Conservation (phyloP, 1,140 invertebrate genomes). For the Brachionus paranguensis region DNA sequence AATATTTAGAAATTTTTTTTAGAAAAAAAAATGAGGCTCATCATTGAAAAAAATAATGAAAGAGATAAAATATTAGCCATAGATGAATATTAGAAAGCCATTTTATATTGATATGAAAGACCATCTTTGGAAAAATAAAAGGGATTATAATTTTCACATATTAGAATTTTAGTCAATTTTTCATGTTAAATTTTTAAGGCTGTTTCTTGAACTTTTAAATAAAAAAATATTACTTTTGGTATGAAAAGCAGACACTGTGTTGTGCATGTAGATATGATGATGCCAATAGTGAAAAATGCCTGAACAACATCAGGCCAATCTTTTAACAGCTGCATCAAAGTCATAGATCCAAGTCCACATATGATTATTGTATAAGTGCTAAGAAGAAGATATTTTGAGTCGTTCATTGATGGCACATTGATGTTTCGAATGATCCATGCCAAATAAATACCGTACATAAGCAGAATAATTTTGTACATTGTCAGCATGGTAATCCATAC, state of each 20-base stretch:
- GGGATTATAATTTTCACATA: background rate
- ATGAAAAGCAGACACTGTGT: slow-evolving; percentile 75
- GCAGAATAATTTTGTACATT: slow-evolving; percentile 44
- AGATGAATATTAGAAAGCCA: too few species aligned
- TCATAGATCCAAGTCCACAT: slow-evolving; percentile 42
- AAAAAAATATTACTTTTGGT: slow-evolving; percentile 62
- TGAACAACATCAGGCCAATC: slow-evolving; percentile 45
- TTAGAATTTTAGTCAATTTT: background rate
- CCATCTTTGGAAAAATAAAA: background rate
- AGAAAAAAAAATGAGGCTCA: too few species aligned
- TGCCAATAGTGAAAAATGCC: slow-evolving; percentile 42
- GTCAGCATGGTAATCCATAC: slow-evolving; percentile 44
- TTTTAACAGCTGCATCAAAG: slow-evolving; percentile 43
- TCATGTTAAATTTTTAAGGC: background rate
- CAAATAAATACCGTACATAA: slow-evolving; percentile 44
- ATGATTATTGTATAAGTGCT: slow-evolving; percentile 44
- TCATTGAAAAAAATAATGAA: too few species aligned
- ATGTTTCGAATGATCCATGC: slow-evolving; percentile 46
- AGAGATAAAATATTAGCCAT: too few species aligned
- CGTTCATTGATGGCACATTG: slow-evolving; percentile 46
- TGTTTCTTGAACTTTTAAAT: background rate
- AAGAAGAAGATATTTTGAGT: slow-evolving; percentile 45
- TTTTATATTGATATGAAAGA: too few species aligned
- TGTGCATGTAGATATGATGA: slow-evolving; percentile 65
- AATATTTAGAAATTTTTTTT: too few species aligned